These are phyloP conservation scores for Beroe forskalii DNA, from an alignment of 37 sponge, comb jelly and placozoan species.

Conservation along the genomic window DNA sequence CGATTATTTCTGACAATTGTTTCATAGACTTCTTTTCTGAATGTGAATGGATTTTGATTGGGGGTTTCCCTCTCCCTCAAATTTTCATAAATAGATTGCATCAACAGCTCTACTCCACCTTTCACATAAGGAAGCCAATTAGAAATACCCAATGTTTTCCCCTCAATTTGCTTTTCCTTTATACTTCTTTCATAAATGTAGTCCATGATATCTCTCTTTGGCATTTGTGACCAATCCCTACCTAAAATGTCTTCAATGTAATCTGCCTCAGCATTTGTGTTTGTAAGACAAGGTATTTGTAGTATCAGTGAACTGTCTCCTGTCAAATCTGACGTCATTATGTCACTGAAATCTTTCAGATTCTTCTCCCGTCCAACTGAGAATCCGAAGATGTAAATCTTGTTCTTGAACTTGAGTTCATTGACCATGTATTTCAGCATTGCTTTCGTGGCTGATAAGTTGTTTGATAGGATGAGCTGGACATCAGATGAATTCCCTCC, in stretches of 20 bases:
- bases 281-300: neutral
- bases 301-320: neutral
- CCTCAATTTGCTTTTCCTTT: neutral
- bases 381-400: conserved; percentile 24
- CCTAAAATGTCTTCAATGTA: neutral
- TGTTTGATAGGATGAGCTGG: conserved; percentile 18
- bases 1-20: neutral
- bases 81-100: neutral
- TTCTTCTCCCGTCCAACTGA: neutral
- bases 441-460: neutral
- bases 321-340: neutral
- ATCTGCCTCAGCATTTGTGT: neutral
- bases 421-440: neutral
- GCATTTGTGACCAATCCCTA: neutral
- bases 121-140: conserved; percentile 3
- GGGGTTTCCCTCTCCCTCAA: neutral
- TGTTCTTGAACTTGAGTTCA: neutral
- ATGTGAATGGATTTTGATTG: no score
- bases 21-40: neutral
- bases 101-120: neutral
- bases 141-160: neutral
- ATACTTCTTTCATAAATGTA: neutral
- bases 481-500: neutral
- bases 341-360: neutral
- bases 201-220: neutral